Evolutionary conservation across 2,888 invertebrate species (phyloP), one percentile per base, ranked within the genome.

Genomic region (Zygogramma bicolorata): DNA sequence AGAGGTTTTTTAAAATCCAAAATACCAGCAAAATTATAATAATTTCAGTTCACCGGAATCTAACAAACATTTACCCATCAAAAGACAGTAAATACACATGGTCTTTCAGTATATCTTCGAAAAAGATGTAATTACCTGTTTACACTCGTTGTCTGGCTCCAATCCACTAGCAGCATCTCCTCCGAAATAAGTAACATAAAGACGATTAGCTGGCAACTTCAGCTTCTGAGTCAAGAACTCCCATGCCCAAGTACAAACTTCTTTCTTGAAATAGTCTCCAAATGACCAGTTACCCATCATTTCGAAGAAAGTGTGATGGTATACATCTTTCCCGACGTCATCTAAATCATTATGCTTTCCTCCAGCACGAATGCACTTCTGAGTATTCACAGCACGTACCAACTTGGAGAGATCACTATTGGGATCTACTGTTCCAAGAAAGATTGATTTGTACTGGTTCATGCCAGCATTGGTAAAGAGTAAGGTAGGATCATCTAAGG

Each of bases 241-340:
- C 98, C 98, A 99, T 42, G 99, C 97, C 99, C 99, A 99, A 0
- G 92, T 83, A 88, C 98, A 98, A 76, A 97, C 94, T 89, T 99
- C 99, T 88, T 94, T 95, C 91, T 99, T 99, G 87, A 99, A 99
- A 86, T 99, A 99, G 88, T 99, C 98, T n/a, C 99, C 99, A 89
- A 99, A 99, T 0, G 99, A 99, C 99, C 99, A 99, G 87, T 99
- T 99, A 6, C 99, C 99, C 90, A 99, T 91, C 99, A 99, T 99
- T 90, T 99, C 99, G 88, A 99, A 99, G 88, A 99, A 99, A 2
- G 99, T 99, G 84, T 99, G 99, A 89, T 99, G 99, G 84, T 99
- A 99, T 1, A 98, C 97, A 89, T 99, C 99, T 88, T 99, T 99
- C 34, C 99, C 99, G 8, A 99, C 99, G 90, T 99, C 99, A 88